Conservation (phyloP, 2,113 vertebrate genomes). For the Ameiurus melas region DNA sequence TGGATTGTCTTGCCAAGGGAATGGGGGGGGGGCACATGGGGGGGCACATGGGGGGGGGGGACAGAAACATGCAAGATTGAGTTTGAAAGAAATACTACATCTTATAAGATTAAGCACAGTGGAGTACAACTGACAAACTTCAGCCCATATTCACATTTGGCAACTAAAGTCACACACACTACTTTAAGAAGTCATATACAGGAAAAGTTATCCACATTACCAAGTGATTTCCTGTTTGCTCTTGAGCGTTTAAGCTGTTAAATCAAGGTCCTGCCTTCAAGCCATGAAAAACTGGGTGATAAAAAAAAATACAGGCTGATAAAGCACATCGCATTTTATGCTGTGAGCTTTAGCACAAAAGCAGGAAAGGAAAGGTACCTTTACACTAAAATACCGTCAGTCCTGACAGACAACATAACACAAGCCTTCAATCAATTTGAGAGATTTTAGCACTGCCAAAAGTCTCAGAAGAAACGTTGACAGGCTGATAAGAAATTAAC, state of each 20-base stretch:
- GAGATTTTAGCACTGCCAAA: background rate
- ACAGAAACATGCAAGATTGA: background rate
- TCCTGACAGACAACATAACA: background rate
- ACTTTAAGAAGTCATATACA: background rate
- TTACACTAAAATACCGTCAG: background rate
- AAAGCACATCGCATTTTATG: background rate
- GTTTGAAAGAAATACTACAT: background rate
- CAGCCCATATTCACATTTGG: background rate
- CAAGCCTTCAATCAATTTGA: background rate
- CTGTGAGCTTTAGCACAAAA: background rate
- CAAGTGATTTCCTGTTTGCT: background rate
- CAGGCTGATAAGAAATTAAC: too few species aligned
- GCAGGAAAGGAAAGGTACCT: background rate
- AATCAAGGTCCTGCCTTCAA: background rate
- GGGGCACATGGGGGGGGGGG: too few species aligned
- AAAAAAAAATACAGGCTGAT: background rate
- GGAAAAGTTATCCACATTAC: background rate
- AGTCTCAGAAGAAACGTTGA: too few species aligned
- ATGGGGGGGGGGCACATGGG: background rate
- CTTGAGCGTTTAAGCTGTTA: background rate
- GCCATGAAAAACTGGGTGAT: background rate
- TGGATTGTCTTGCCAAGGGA: background rate
- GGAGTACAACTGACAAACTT: background rate
- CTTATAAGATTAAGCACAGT: background rate
- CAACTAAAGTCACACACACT: background rate